Evolutionary conservation across 2,888 invertebrate species (phyloP).

Genomic region (Eupithecia insigniata): DNA sequence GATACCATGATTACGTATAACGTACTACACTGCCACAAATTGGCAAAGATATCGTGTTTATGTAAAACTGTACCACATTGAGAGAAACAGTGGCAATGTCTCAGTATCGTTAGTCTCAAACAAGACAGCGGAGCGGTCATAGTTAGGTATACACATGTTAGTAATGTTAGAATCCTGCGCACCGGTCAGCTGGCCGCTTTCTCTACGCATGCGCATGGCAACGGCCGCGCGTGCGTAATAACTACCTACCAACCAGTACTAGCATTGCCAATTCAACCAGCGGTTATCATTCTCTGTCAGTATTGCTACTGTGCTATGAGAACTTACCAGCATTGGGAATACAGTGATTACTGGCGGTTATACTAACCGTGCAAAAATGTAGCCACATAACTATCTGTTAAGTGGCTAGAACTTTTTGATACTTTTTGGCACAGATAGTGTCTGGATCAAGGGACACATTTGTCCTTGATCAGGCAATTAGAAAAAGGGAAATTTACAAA

Average conservation of each 20-base stretch:
- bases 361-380: too few relatives aligned
- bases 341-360: not conserved
- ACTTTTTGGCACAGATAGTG: not conserved
- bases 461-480: not conserved
- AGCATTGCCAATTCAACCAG: not conserved
- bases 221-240: slow-evolving; percentile 33
- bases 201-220: slow-evolving; percentile 30
- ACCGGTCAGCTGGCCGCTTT: slow-evolving; percentile 34
- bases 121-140: slow-evolving; percentile 6
- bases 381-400: not conserved
- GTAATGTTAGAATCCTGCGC: not conserved
- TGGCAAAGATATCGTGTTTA: not conserved
- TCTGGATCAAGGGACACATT: not conserved
- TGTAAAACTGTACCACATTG: not conserved
- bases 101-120: not conserved
- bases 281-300: not conserved
- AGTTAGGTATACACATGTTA: slow-evolving; percentile 15
- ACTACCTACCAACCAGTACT: not conserved
- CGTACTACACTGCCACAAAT: not conserved
- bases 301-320: not conserved
- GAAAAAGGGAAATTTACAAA: not conserved
- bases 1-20: not conserved
- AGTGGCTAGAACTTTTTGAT: too few relatives aligned
- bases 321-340: not conserved
- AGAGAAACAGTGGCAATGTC: not conserved